Evolutionary conservation across 2,113 vertebrate species (phyloP).

Genomic region (Tor tambroides): DNA sequence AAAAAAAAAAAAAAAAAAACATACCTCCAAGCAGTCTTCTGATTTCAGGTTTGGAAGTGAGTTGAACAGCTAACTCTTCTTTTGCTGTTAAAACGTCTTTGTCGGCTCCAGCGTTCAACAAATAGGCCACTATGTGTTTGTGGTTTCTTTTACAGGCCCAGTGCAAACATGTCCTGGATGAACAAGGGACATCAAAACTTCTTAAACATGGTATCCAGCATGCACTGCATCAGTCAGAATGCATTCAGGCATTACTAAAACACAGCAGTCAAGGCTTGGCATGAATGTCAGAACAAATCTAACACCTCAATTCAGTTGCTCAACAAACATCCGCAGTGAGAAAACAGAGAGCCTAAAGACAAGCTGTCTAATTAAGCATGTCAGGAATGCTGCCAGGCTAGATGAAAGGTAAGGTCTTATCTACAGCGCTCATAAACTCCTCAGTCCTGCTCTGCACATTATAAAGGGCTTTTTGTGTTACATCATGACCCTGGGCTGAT

Average conservation of each 20-base stretch:
- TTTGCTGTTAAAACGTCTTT: constrained; percentile 92
- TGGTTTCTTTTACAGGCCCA: constrained; percentile 99
- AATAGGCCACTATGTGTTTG: constrained; percentile 85
- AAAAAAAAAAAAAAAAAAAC: no score
- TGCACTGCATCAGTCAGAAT: background rate
- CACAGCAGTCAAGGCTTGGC: background rate
- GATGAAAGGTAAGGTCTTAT: background rate
- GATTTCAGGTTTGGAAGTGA: constrained; percentile 91
- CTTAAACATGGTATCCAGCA: background rate
- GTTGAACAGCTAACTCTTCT: constrained; percentile 87
- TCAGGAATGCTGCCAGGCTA: background rate
- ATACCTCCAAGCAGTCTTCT: constrained; percentile 91
- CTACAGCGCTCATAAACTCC: background rate
- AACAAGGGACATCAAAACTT: constrained; percentile 4
- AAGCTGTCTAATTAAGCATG: background rate
- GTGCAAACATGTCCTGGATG: constrained; percentile 91
- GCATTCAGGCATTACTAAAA: background rate
- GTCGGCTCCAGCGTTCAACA: constrained; percentile 88
- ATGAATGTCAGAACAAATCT: constrained; percentile 3
- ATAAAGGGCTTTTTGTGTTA: background rate
- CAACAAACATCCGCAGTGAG: background rate
- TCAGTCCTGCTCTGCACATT: background rate
- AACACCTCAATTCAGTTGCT: background rate
- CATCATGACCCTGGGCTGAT: background rate
- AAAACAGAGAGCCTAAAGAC: background rate